Evolutionary conservation across 2,888 invertebrate species (phyloP), one percentile per base, ranked within the genome.

Genomic region (Diarsia brunnea): DNA sequence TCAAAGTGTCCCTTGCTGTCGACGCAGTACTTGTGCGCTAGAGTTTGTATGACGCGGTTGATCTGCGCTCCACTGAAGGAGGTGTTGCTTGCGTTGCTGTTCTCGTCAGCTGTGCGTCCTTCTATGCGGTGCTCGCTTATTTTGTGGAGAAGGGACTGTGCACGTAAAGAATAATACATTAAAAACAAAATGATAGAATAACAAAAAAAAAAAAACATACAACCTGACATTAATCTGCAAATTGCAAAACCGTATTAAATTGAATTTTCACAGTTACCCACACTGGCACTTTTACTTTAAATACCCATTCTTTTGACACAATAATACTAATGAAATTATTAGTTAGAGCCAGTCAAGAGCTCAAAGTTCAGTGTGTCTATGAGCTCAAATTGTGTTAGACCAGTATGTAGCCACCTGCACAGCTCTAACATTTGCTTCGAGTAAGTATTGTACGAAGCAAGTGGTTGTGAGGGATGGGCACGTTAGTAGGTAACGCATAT

Each of bases 1-100:
- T 99, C 99, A 93, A 99, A 99, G 12, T 99, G 98, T 10, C 98
- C 98, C 93, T 99, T 99, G 92, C 99, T 99, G 90, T 99, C 99
- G 66, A 98, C 98, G 93, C 99, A 99, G 95, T 99, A 99, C 92
- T 99, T 98, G 93, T 99, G 99, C 4, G 99, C 99, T 60, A 99
- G 97, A 85, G 98, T 97, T 92, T 99, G 99, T 89, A 99, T 99
- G 69, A 98, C 98, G 92, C 98, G 98, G 95, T 99, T 99, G 63
- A 99, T 99, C 93, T 98, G 98, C 47, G 97, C 97, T 65, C 97
- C 97, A 84, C 97, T 96, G 90, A 97, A 96, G 64, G 96, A 95
- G 0, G 97, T 96, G 69, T 95, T 94, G 82, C 96, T 96, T 1
- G 95, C 93, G 86, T 96, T 94, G 88, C 94, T 94, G 89, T 94